Conservation (phyloP, 2,888 invertebrate genomes). For the Cerastis leucographa region DNA sequence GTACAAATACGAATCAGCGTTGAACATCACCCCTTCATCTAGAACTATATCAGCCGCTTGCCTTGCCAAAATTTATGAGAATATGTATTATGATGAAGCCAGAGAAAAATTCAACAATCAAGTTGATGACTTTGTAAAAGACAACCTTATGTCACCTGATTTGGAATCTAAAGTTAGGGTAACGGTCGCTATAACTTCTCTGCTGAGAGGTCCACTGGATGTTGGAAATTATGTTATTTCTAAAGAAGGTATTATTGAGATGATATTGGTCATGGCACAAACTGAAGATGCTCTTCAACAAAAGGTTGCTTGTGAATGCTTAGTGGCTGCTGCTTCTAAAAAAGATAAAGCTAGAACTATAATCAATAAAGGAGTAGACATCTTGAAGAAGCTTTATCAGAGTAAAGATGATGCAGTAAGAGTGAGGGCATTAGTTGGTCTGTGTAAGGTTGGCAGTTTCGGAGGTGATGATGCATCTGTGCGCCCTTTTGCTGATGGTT, state of each 20-base stretch:
- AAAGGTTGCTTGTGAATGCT: conserved; percentile 98
- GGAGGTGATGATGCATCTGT: conserved; percentile 99
- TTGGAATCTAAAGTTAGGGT: conserved; percentile 97
- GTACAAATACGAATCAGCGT: conserved; percentile 97
- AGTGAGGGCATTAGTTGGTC: conserved; percentile 96
- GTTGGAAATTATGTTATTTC: conserved; percentile 97
- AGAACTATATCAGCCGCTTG: conserved; percentile 97
- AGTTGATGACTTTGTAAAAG: conserved; percentile 96
- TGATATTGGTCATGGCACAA: conserved; percentile 99
- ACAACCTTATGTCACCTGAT: conserved; percentile 95
- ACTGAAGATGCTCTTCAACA: conserved; percentile 97
- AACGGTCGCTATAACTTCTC: conserved; percentile 96
- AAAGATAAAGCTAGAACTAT: conserved; percentile 98
- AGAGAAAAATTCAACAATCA: conserved; percentile 93
- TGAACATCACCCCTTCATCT: conserved; percentile 97
- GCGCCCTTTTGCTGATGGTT: conserved; percentile 98
- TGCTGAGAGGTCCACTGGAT: conserved; percentile 97
- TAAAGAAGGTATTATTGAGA: conserved; percentile 97
- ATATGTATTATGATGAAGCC: conserved; percentile 97
- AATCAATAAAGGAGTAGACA: conserved; percentile 96
- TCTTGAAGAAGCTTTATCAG: conserved; percentile 97
- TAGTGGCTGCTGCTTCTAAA: conserved; percentile 98
- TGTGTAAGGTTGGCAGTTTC: conserved; percentile 98
- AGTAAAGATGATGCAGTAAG: conserved; percentile 97
- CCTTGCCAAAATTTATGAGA: conserved; percentile 97